A percentile compares a stretch with the other conserved stretches of the same genome.
Evolutionary conservation across 2,113 vertebrate species (phyloP).

Genomic region (Brachypteracias leptosomus): DNA sequence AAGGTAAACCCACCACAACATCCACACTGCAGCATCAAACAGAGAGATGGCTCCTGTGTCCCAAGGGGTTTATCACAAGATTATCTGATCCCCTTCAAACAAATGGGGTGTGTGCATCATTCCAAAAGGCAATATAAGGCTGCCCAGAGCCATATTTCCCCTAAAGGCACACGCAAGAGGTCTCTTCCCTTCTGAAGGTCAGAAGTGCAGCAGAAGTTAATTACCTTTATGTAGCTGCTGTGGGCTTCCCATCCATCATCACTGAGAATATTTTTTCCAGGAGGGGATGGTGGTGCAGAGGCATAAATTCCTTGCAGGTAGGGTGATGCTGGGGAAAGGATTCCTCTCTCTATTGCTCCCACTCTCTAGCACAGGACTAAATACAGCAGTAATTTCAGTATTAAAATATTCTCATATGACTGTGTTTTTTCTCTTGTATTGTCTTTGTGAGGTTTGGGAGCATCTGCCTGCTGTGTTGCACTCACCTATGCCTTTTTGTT

Average conservation of each 20-base stretch:
- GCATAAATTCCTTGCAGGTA: neutral
- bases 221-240: neutral
- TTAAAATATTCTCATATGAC: neutral
- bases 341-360: neutral
- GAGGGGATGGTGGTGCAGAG: neutral
- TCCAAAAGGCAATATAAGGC: neutral
- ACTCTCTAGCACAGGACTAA: neutral
- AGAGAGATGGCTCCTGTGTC: neutral
- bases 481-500: neutral
- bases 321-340: neutral
- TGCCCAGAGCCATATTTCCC: neutral
- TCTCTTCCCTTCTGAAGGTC: neutral
- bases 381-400: neutral
- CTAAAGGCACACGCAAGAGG: neutral
- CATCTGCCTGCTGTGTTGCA: neutral
- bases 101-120: neutral
- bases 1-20: no score
- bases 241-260: neutral
- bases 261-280: neutral
- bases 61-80: neutral
- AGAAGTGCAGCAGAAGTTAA: neutral
- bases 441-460: neutral
- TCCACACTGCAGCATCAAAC: neutral
- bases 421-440: neutral
- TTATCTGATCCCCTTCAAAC: neutral